Evolutionary conservation across 2,888 invertebrate species (phyloP), one percentile per base, ranked within the genome.

Genomic region (Julus scandinavius): DNA sequence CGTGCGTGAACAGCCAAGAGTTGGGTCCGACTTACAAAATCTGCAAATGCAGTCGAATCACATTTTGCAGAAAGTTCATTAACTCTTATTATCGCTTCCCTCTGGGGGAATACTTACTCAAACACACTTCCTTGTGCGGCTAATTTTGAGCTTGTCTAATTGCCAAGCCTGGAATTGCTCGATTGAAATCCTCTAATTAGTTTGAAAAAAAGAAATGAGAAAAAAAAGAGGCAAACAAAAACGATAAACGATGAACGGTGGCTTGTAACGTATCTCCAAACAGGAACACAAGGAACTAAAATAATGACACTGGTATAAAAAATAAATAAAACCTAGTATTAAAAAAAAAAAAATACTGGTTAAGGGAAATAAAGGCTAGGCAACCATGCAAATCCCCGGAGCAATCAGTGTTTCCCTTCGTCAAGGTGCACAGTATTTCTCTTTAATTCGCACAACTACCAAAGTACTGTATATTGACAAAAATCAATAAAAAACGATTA

Each of bases 131-230:
- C 72, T 72, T 29, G 72, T 29, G 72, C 72, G 11, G 72, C 72
- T 72, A 72, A 72, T 72, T 72, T 72, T 72, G 29, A 72, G 72
- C 72, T n/a, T 29, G 72, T 72, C 72, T 72, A 72, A 72, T 72
- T 72, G 72, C 72, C 72, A 9, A n/a, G 72, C 29, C 29, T 72
- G 29, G 7, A 72, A 72, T n/a, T 9, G 72, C 29, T 72, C 72
- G 72, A 72, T n/a, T 72, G 72, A 72, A 72, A 72, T 72, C 29
- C 9, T 72, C 72, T 72, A 72, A 72, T 72, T 72, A 72, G 72
- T 72, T 72, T 72, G 72, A 9, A 72, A 29, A 72, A 29, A n/a
- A 20, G 20, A 29, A 29, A 29, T 29, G 29, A 29, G 29, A 29
- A 29, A 29, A 29, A n/a, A 63, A 29, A 17, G n/a, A 63, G 29